Evolutionary conservation across 2,113 vertebrate species (phyloP).

Genomic region (Entelurus aequoreus): DNA sequence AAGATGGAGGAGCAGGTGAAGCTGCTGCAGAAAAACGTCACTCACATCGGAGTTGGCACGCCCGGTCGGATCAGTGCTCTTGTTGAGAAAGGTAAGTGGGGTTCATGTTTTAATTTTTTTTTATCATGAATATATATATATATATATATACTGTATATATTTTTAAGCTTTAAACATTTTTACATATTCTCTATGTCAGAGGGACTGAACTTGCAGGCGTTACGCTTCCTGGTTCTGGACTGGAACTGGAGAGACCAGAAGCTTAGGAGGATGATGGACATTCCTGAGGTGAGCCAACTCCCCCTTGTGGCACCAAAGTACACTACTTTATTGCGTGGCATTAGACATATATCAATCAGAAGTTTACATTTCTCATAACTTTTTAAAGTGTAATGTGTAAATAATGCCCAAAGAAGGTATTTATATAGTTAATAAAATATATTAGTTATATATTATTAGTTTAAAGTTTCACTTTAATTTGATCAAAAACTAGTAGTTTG

Average conservation of each 20-base stretch:
- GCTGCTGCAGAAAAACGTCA: slow-evolving; percentile 77
- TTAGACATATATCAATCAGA: no score
- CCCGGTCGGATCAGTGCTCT: slow-evolving; percentile 84
- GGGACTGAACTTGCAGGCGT: slow-evolving; percentile 75
- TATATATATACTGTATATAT: no score
- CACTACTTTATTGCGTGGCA: not conserved
- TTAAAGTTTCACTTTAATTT: no score
- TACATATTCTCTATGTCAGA: slow-evolving; percentile 59
- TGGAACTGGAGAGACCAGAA: slow-evolving; percentile 99
- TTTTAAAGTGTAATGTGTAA: no score
- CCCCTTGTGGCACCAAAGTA: slow-evolving; percentile 40
- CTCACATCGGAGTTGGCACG: slow-evolving; percentile 91
- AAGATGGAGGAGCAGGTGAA: slow-evolving; percentile 87
- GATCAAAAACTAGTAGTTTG: no score
- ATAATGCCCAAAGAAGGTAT: no score
- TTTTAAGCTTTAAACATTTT: not conserved
- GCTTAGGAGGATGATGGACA: slow-evolving; percentile 86
- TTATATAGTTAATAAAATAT: no score
- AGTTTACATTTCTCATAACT: no score
- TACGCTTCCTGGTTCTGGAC: slow-evolving; percentile 86
- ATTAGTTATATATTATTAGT: no score
- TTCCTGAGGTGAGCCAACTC: slow-evolving; percentile 85
- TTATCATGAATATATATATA: no score
- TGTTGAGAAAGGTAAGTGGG: slow-evolving; percentile 79
- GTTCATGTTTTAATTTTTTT: not conserved